phyloP scores from a whole-genome alignment of 2,113 vertebrate species.

The Cyanoliseus patagonus region DNA sequence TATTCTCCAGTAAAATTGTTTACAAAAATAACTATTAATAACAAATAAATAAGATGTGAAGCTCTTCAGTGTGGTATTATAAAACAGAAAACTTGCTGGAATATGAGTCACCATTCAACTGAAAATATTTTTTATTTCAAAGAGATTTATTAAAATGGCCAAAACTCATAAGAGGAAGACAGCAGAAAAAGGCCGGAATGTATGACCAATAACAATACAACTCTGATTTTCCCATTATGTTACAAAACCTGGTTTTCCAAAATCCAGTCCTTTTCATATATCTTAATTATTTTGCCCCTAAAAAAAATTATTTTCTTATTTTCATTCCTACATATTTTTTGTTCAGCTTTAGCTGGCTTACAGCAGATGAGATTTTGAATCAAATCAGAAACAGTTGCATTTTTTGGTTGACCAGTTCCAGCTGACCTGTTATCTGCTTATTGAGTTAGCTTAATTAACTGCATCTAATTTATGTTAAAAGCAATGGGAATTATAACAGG shows the following conservation, averaged over 20 bases:
- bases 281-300: not conserved
- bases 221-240: not conserved
- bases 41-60: not conserved
- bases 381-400: not conserved
- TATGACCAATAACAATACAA: not conserved
- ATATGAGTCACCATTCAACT: not conserved
- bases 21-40: not conserved
- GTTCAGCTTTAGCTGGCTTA: not conserved
- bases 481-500: not conserved
- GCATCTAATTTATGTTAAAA: not conserved
- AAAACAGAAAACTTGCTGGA: not conserved
- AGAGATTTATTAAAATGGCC: not conserved
- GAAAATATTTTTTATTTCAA: not conserved
- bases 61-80: not conserved
- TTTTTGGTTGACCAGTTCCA: not conserved
- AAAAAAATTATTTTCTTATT: not conserved
- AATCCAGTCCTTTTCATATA: not conserved
- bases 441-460: not conserved
- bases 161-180: not conserved
- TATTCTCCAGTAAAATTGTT: not conserved
- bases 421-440: not conserved
- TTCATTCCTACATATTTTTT: not conserved
- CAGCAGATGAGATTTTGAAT: not conserved
- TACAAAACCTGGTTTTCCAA: not conserved
- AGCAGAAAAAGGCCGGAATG: not conserved